phyloP scores from a whole-genome alignment of 2,888 invertebrate genomes.

The Meghimatium bilineatum region DNA sequence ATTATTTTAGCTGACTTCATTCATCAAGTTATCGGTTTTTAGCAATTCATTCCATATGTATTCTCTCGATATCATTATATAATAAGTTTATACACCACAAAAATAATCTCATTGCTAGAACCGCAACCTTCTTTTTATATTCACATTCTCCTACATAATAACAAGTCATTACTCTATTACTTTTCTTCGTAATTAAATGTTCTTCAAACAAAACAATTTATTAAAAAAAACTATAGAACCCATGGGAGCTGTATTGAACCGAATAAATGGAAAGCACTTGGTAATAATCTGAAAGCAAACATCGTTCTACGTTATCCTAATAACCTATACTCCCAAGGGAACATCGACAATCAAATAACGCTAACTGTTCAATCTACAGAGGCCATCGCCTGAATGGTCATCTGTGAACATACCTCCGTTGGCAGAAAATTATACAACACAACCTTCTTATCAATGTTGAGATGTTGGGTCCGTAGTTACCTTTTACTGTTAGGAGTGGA shows the following conservation, averaged over 20 bases:
- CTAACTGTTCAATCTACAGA: background rate
- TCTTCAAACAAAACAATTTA: background rate
- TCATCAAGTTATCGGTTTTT: no score
- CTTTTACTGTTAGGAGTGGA: background rate
- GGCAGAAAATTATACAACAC: constrained; percentile 16
- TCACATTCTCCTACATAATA: background rate
- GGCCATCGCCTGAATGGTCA: constrained; percentile 2
- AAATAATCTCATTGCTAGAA: background rate
- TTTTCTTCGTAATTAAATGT: background rate
- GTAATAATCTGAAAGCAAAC: constrained; percentile 10
- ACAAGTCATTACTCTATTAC: background rate
- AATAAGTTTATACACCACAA: background rate
- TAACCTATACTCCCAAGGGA: background rate
- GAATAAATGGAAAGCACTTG: constrained; percentile 6
- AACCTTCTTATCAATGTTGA: background rate
- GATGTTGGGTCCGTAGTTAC: background rate
- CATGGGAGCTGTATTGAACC: background rate
- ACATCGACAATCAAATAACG: background rate
- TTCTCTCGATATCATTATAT: no score
- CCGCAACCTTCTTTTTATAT: background rate
- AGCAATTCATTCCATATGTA: no score
- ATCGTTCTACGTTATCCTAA: background rate
- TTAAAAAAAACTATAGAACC: background rate
- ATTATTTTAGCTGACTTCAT: no score
- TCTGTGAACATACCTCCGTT: background rate